A percentile compares a stretch with the other conserved stretches of the same genome.
phyloP scores from a whole-genome alignment of 2,888 invertebrate species.

The Limnephilus marmoratus region DNA sequence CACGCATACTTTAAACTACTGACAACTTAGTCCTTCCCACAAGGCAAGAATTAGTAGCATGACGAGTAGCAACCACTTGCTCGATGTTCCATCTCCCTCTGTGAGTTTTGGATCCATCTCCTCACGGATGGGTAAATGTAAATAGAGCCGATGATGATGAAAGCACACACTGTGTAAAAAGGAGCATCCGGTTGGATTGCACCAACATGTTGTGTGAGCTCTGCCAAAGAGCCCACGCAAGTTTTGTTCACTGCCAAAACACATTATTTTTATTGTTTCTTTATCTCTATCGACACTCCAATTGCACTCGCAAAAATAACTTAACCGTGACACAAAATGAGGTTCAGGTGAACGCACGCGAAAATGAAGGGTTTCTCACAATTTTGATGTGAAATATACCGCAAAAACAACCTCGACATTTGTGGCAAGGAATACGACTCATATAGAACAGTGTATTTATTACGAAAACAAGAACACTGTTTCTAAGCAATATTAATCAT shows the following conservation, averaged over 20 bases:
- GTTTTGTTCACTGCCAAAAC: neutral
- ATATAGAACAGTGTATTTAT: neutral
- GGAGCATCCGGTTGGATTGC: conserved; percentile 40
- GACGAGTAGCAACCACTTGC: neutral
- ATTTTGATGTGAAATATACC: neutral
- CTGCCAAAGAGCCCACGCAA: conserved; percentile 46
- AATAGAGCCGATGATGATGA: conserved; percentile 30
- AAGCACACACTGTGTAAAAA: conserved; percentile 24
- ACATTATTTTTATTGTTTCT: neutral
- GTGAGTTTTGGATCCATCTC: neutral
- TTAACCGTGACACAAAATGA: neutral
- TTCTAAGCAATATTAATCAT: neutral
- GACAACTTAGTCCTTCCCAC: neutral
- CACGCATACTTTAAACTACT: neutral
- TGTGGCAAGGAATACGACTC: neutral
- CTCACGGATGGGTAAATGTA: neutral
- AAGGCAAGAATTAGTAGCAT: neutral
- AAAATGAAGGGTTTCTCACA: neutral
- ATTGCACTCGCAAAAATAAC: neutral
- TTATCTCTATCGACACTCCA: neutral
- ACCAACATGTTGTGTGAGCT: conserved; percentile 14
- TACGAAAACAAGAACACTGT: neutral
- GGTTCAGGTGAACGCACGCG: neutral
- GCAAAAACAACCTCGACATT: neutral
- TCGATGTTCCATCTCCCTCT: neutral